phyloP scores from a whole-genome alignment of 1,140 invertebrate species.

The Pseudomyrmex pallidus region DNA sequence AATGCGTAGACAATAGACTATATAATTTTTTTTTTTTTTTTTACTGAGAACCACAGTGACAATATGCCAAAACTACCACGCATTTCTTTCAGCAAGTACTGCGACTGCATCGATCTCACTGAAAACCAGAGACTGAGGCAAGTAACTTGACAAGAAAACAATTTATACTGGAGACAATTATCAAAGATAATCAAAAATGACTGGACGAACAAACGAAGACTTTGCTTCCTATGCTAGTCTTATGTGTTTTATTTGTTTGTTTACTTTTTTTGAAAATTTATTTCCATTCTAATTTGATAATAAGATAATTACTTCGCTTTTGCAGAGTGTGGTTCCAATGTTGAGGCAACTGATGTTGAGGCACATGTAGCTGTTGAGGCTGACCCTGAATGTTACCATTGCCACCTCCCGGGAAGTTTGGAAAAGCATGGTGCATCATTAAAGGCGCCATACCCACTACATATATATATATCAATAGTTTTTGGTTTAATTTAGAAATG shows the following conservation, averaged over 20 bases:
- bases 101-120: constrained; percentile 32
- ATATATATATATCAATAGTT: constrained; percentile 82
- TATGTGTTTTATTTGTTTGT: too few relatives aligned
- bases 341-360: constrained; percentile 86
- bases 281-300: constrained; percentile 74
- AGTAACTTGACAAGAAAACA: constrained; percentile 58
- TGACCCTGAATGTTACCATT: constrained; percentile 86
- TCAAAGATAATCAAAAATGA: constrained; percentile 65
- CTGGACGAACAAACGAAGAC: constrained; percentile 67
- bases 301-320: constrained; percentile 86
- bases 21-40: too few relatives aligned
- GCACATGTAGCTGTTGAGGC: constrained; percentile 83
- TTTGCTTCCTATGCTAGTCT: constrained; percentile 52
- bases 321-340: constrained; percentile 86
- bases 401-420: constrained; percentile 87
- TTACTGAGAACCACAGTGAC: constrained; percentile 66
- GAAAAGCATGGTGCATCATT: constrained; percentile 87
- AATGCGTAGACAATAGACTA: constrained; percentile 16
- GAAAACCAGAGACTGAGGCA: constrained; percentile 38
- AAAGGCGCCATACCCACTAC: constrained; percentile 86
- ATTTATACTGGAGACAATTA: constrained; percentile 20
- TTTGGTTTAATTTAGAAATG: constrained; percentile 81
- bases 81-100: constrained; percentile 23
- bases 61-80: constrained; percentile 66
- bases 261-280: constrained; percentile 50